Evolutionary conservation across 2,888 invertebrate species (phyloP), one percentile per base, ranked within the genome.

Genomic region (Zele albiditarsus): DNA sequence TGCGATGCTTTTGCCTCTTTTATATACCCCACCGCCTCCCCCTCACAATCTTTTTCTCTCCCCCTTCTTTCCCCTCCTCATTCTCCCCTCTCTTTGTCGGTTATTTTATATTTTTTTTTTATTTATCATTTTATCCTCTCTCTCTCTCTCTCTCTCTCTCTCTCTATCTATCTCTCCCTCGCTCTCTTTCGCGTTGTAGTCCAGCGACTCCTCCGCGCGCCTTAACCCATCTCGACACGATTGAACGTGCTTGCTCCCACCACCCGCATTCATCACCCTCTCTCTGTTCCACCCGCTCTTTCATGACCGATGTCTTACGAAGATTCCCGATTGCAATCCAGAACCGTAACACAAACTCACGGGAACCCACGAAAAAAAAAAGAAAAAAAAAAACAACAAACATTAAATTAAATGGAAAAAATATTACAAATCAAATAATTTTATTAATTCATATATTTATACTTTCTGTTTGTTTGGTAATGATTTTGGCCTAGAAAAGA

Each of bases 1-100:
- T 79, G 81, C 83, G 83, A 77, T 75, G 62, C 73, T 72, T 78
- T 72, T 20, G 53, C 53, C 6, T 20, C 53, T 53, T 53, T 20
- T n/a, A n/a, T 60, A 62, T 71, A 68, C 69, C 75, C 78, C 71
- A 73, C 75, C 20, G 20, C 58, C 69, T 23, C 31, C 62, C 27
- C 10, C 10, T 28, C 31, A 3, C 20, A n/a, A 69, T 58, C 57
- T 63, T 63, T 63, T 23, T 20, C 10, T 58, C 33, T 14, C 8
- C 8, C 8, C 0, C 31, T 31, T 53, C 31, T 2, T 31, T 28
- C 25, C 69, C 33, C 65, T 65, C 69, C 46, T 16, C 28, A 16
- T 58, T 38, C 16, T 8, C 12, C 38, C 12, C 38, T 38, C 65
- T 57, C 66, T 57, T 72, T 58, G 14, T 38, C 28, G 38, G 60